Evolutionary conservation across 2,797 vertebrate genomes (phyloP), one percentile per base, ranked within the genome.

Genomic region (Cyprinodon diabolis): DNA sequence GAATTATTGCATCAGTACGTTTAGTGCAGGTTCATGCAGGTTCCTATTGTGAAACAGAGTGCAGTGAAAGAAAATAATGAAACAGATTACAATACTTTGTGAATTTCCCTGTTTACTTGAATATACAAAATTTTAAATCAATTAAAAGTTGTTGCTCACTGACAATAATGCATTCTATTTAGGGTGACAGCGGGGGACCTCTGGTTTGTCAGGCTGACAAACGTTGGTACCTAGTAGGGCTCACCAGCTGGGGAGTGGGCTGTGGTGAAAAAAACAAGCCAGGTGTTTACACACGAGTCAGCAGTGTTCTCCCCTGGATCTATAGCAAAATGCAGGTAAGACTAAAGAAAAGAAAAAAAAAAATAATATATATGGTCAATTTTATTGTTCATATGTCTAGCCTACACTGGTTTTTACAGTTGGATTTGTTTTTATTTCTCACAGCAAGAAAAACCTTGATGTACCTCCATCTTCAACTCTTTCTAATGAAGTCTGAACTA

Each of bases 171-270:
- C 17, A 0, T 66, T 1, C 70, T 25, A 30, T 67, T 52, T 69
- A 99, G 98, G 98, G 97, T 0, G 97, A 99, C 93, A 99, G 98
- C 0, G 97, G 97, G 2, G 98, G 97, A 14, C 98, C 98, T 2
- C 90, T 99, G 83, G 96, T 98, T 48, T 99, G 97, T 0, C 73
- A 95, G 80, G 86, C 71, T 11, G 82, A 85, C 1, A 9, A 6
- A 0, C 94, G 82, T 62, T 99, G 96, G 96, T 96, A 95, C 0
- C 84, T 98, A 89, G 91, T 91, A 0, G 98, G 97, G 0, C 91
- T 99, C 90, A 98, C 98, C 0, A 98, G 98, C 82, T 99, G 97
- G 97, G 98, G 98, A 11, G 76, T 81, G 0, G 96, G 97, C 72
- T 99, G 98, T 25, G 97, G 96, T 55, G 69, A 91, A 82, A 84